Percentiles rank a stretch among this genome's conserved stretches.
Conservation (phyloP, 2,797 vertebrate species). For the Hafferia zeledoni region DNA sequence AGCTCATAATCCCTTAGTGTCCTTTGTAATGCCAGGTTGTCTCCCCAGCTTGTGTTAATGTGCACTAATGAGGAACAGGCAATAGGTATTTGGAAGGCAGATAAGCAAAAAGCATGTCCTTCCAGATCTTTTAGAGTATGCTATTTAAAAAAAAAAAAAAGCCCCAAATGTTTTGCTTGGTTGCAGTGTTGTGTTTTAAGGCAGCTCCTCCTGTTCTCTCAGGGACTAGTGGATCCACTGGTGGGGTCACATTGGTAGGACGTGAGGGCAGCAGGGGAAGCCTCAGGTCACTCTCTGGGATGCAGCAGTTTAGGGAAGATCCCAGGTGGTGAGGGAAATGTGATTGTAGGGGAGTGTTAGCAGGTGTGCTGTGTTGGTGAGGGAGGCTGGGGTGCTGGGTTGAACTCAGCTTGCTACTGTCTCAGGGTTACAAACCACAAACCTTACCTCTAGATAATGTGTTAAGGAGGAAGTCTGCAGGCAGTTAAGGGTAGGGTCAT, state of each 20-base stretch:
- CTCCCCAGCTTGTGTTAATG: conserved; percentile 7
- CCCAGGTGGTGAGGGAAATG: not conserved
- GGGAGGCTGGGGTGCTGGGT: not conserved
- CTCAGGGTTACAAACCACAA: not conserved
- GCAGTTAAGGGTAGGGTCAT: not conserved
- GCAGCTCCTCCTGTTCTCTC: not conserved
- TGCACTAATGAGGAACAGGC: conserved; percentile 35
- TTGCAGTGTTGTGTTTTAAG: not conserved
- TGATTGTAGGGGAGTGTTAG: fast-evolving
- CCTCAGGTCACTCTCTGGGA: not conserved
- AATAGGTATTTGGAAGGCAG: conserved; percentile 6
- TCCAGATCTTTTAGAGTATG: not conserved
- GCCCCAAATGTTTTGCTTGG: not conserved
- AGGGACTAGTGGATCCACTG: not conserved
- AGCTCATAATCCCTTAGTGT: conserved; percentile 20
- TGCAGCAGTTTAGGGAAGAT: not conserved
- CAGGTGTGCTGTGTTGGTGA: not conserved
- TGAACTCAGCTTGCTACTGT: not conserved
- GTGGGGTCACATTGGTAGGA: not conserved
- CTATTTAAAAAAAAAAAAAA: not conserved
- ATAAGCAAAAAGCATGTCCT: not conserved
- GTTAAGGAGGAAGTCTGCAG: not conserved
- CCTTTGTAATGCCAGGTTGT: conserved; percentile 16
- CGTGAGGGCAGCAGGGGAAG: not conserved
- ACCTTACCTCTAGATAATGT: not conserved